phyloP scores from a whole-genome alignment of 2,797 vertebrate species.

The Chelon auratus region DNA sequence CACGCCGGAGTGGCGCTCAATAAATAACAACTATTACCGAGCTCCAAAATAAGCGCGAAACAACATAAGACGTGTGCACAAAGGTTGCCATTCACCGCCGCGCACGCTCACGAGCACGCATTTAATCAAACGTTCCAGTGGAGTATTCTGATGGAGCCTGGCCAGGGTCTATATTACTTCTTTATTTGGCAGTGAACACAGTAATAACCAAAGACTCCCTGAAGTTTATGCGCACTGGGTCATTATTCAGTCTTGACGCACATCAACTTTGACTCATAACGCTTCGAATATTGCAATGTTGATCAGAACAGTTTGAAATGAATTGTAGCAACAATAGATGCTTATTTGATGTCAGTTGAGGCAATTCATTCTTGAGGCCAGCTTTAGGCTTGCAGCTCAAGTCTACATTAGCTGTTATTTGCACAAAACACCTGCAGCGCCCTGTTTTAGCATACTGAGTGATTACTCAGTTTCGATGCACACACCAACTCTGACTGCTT shows the following conservation, averaged over 20 bases:
- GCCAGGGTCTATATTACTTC: conserved; percentile 47
- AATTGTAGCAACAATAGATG: conserved; percentile 8
- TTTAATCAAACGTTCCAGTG: conserved; percentile 46
- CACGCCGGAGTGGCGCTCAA: conserved; percentile 28
- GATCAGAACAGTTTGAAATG: conserved; percentile 20
- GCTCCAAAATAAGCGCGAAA: conserved; percentile 52
- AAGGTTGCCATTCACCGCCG: conserved; percentile 25
- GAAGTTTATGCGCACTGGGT: conserved; percentile 47
- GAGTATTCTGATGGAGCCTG: conserved; percentile 41
- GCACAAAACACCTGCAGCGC: not conserved
- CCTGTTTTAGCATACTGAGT: conserved; percentile 46
- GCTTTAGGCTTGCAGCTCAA: too few relatives aligned
- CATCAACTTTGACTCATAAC: conserved; percentile 24
- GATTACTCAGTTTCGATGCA: conserved; percentile 48
- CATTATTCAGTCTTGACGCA: conserved; percentile 49
- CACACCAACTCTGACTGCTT: conserved; percentile 15
- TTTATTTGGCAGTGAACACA: conserved; percentile 41
- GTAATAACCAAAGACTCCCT: conserved; percentile 59
- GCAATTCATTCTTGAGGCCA: too few relatives aligned
- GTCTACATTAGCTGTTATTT: too few relatives aligned
- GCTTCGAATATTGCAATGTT: conserved; percentile 20
- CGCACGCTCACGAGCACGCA: not conserved
- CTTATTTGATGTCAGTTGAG: not conserved
- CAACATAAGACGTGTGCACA: conserved; percentile 27
- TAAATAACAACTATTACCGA: conserved; percentile 47